Evolutionary conservation across 2,888 invertebrate genomes (phyloP).

Genomic region (Acleris holmiana): DNA sequence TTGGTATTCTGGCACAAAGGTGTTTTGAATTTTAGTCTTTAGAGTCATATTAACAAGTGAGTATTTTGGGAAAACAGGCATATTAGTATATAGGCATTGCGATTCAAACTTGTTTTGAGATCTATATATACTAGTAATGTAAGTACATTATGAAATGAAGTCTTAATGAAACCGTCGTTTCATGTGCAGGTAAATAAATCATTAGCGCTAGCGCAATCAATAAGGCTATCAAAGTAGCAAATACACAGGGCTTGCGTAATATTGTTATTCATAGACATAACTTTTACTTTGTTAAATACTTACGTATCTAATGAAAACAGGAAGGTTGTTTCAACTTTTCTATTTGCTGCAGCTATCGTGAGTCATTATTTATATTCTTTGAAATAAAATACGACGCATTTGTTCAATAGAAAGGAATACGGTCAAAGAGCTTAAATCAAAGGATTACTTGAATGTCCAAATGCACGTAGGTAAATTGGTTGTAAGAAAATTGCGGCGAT

Average conservation of each 20-base stretch:
- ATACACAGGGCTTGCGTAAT: neutral
- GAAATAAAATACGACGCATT: neutral
- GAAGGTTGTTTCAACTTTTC: no score
- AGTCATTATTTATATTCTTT: neutral
- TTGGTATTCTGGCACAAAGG: no score
- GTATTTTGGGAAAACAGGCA: no score
- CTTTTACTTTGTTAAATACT: no score
- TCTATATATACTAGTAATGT: no score
- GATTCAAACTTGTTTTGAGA: no score
- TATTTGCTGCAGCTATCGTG: neutral
- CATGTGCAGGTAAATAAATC: neutral
- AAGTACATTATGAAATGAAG: no score
- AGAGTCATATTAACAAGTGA: no score
- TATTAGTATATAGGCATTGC: no score
- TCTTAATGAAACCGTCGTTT: no score
- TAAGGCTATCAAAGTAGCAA: neutral
- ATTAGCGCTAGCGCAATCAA: neutral
- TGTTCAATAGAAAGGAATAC: neutral
- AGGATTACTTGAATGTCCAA: neutral
- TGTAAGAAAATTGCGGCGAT: slow-evolving; percentile 2
- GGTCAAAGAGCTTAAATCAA: slow-evolving; percentile 1
- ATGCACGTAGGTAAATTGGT: neutral
- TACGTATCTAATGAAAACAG: no score
- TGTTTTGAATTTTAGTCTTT: no score
- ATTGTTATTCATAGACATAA: neutral